These are phyloP conservation scores for Apogon talboti DNA, from an alignment of 2,797 vertebrate genomes.

Conservation along the genomic window DNA sequence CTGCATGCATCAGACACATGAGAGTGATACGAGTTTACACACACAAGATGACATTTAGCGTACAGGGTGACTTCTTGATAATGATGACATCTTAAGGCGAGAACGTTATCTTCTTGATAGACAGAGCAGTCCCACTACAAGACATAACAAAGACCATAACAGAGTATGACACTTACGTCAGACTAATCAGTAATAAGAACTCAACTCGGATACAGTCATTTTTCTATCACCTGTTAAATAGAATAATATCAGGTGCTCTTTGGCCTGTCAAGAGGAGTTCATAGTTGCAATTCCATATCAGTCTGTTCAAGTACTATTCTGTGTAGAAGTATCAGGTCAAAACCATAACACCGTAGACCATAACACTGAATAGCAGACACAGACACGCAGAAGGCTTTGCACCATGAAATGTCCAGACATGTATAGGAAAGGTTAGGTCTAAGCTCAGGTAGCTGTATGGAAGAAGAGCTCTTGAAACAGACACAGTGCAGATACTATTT, in stretches of 20 bases:
- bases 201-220: too few species aligned
- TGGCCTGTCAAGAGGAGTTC: neutral
- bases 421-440: conserved; percentile 2
- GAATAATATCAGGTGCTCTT: neutral
- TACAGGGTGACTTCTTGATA: too few species aligned
- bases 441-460: conserved; percentile 8
- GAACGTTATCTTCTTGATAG: too few species aligned
- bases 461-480: conserved; percentile 16
- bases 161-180: too few species aligned
- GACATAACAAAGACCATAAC: too few species aligned
- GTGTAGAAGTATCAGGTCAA: neutral
- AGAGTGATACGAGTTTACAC: too few species aligned
- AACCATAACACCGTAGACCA: neutral
- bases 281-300: neutral
- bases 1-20: too few species aligned
- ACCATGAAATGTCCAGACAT: neutral
- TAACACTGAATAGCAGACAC: neutral
- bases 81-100: too few species aligned
- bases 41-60: too few species aligned
- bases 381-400: conserved; percentile 9
- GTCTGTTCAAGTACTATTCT: neutral
- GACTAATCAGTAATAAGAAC: too few species aligned
- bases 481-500: conserved; percentile 25
- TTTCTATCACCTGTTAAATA: neutral
- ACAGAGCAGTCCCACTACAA: too few species aligned